Base-by-base conservation (phyloP, 2,797 vertebrate genomes). In the Labroides dimidiatus region DNA sequence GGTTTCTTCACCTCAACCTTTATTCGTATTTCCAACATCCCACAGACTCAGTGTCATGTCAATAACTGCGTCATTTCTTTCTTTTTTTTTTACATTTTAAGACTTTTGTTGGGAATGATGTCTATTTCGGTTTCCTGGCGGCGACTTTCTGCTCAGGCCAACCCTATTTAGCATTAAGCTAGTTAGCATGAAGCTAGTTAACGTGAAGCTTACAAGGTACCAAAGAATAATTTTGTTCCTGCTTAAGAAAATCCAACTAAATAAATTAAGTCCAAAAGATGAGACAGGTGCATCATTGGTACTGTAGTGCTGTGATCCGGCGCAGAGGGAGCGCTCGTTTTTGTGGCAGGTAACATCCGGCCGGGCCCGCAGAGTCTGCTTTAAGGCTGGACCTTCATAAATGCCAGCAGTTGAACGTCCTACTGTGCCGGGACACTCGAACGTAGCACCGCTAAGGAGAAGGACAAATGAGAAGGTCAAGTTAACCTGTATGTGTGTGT, bases 341-440 rank as follows among this genome's bases (percentile, higher is more conserved):
- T 59, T 0, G 67, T 84, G 92, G 91, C 89, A 14, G 70, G 63
- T 68, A 27, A 82, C 71, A 88, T 95, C 94, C 48, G 78, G 92
- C 56, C 51, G 23, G 87, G 81, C 84, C 81, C 45, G 82, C 93
- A 94, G 93, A 78, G 43, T 75, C 87, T 91, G 93, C 88, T 95
- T 94, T 88, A 80, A 83, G 90, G 65, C 80, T 87, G 44, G 63
- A 71, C 93, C 90, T 92, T 95, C 94, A 95, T 94, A 54, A 91
- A 82, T 15, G 86, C 93, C 87, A 88, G 60, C 57, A 21, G 62
- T 61, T 57, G 77, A 88, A 80, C 15, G 23, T 56, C 84, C 79
- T 67, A 50, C 77, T 53, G 37, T 86, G 77, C 87, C 74, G 1
- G 64, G 69, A 66, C 71, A 82, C 69, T 27, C 69, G 53, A 64